Evolutionary conservation across 1,140 invertebrate genomes (phyloP), one percentile per base, ranked within the genome.

Genomic region (Drosophila ogumai): DNA sequence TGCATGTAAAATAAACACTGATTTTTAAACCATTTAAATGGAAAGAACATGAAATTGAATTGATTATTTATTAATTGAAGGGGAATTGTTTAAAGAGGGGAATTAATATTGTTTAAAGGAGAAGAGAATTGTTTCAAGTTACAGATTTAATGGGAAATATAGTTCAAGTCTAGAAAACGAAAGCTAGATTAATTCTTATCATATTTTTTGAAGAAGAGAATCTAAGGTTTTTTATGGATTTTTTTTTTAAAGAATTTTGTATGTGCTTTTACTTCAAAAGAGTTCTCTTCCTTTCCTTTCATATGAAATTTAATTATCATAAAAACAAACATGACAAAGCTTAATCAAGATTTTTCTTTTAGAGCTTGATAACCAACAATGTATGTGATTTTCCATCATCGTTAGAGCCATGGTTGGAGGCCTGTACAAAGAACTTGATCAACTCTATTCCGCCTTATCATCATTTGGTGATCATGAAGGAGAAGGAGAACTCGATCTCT

Each of bases 1-100:
- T 90, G 73, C 81, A 90, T 84, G 63, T 81, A 88, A 90, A 76
- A 88, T 82, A 54, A 81, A 84, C 66, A 68, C 75, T 81, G 36
- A 69, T 43, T 50, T 31, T 50, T 17, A 0, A 28, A 49, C 25
- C 47, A 63, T 64, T 58, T 17, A 52, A 49, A 72, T 58, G 75
- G 19, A 59, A 47, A 34, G 36, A 63, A 71, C 1, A 63, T 22
- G 63, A 52, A 66, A 57, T 10, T 9, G 1, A 44, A 36, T 19
- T 1, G 31, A 44, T 36, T 1, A 5, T 12, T 43, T 58, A 44
- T 4, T 58, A 52, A 50, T 58, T 25, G 40, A 15, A 25, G 1
- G 28, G 28, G n/a, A 17, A 3, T 7, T 2, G 0, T 8, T 3
- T 3, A 6, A 6, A 32, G 1, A 17, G 1, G 25, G 5, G 9